Evolutionary conservation across 1,140 invertebrate species (phyloP).

Genomic region (Palaemon carinicauda): DNA sequence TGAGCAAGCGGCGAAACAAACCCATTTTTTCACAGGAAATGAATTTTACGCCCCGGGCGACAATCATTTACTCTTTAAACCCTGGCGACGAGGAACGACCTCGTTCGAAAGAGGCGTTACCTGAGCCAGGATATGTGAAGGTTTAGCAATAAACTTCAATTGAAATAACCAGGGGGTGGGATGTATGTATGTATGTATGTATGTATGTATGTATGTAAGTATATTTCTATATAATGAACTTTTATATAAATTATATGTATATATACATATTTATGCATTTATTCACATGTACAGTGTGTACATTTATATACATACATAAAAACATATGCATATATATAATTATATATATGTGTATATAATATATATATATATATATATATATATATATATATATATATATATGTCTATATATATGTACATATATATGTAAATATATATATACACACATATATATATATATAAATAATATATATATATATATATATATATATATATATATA

Average conservation of each 20-base stretch:
- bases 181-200: background rate
- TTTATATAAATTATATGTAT: background rate
- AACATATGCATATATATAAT: background rate
- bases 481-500: background rate
- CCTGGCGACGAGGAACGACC: no score
- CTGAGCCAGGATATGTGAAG: background rate
- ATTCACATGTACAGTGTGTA: background rate
- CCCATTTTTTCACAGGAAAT: no score
- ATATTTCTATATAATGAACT: background rate
- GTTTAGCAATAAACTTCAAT: background rate
- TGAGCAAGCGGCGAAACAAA: no score
- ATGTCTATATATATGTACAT: background rate
- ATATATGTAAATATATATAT: background rate
- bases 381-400: conserved; percentile 5
- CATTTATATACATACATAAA: background rate
- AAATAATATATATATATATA: background rate
- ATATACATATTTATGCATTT: background rate
- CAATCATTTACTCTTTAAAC: no score
- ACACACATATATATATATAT: background rate
- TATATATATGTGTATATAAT: background rate
- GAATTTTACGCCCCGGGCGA: no score
- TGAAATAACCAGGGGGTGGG: background rate
- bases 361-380: background rate
- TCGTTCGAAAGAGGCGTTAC: background rate
- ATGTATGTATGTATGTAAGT: background rate